These are phyloP conservation scores for Synchiropus splendidus DNA, from an alignment of 2,113 vertebrate species.

Conservation along the genomic window DNA sequence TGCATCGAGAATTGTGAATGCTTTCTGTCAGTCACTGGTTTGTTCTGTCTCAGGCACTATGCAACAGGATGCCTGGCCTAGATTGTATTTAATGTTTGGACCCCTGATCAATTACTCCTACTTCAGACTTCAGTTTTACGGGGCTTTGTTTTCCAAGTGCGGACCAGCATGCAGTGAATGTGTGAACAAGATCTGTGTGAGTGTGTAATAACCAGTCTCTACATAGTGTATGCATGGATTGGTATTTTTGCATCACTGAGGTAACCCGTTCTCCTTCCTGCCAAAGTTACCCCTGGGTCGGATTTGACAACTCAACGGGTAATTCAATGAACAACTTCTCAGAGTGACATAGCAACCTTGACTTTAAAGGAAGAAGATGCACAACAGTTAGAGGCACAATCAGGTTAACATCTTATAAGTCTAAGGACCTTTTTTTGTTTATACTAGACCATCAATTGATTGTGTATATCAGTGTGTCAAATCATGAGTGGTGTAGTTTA, in stretches of 20 bases:
- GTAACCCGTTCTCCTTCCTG: conserved; percentile 41
- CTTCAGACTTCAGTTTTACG: conserved; percentile 30
- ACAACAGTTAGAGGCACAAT: conserved; percentile 45
- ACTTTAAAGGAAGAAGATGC: conserved; percentile 41
- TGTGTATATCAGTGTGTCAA: conserved; percentile 45
- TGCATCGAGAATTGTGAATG: conserved; percentile 31
- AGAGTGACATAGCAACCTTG: conserved; percentile 45
- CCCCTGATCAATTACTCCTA: conserved; percentile 33
- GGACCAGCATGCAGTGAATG: conserved; percentile 53
- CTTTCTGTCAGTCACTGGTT: conserved; percentile 45
- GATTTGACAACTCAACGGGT: conserved; percentile 35
- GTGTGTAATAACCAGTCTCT: conserved; percentile 49
- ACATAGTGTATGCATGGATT: conserved; percentile 53
- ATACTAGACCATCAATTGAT: conserved; percentile 37
- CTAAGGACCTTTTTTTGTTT: conserved; percentile 44
- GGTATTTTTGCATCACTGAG: conserved; percentile 36
- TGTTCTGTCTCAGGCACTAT: conserved; percentile 56
- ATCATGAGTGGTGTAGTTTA: conserved; percentile 38
- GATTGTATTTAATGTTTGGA: conserved; percentile 48
- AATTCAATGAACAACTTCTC: conserved; percentile 47
- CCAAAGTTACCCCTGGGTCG: conserved; percentile 55
- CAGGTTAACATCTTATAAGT: conserved; percentile 40
- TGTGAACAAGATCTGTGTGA: conserved; percentile 42
- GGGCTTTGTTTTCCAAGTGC: conserved; percentile 52
- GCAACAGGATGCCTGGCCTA: conserved; percentile 48